Evolutionary conservation across 2,113 vertebrate genomes (phyloP), one percentile per base, ranked within the genome.

Genomic region (Lepus americanus): DNA sequence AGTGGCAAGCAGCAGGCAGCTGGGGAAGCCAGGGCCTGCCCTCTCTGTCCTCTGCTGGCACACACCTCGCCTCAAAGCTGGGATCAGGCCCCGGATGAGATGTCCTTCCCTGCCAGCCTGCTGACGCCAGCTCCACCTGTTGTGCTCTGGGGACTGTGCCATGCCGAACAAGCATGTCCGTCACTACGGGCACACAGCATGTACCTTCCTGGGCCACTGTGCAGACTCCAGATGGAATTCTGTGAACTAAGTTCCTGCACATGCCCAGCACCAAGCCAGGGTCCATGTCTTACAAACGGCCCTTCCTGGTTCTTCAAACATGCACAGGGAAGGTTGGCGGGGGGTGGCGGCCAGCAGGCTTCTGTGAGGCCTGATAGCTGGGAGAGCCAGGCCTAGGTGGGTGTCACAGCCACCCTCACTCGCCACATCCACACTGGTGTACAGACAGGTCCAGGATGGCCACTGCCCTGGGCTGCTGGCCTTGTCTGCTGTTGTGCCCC

Each of bases 401-500:
- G 49, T 64, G 61, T 79, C 61, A 79, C 13, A 89, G 19, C 20
- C 1, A 1, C 23, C 33, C 36, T 51, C 11, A 12, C 19, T 67
- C 31, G 6, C 19, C 44, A 5, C 36, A 20, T 14, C 84, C 22
- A 33, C 12, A 14, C 55, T 59, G 55, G 17, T 14, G 55, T 44
- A 36, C 4, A 17, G 23, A 59, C 76, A 20, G 3, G 7, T 44
- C 49, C 49, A 59, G 33, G 2, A 17, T 17, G 13, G 12, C 33
- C 72, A 14, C 98, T 98, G 80, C 99, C 99, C 98, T 98, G 98
- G 95, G 82, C 20, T 70, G 10, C 64, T 53, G n/a, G n/a, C 44
- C 33, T 3, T 49, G 19, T 66, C 25, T 3, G 1, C 27, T 55
- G 0, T 1, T 29, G 2, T 0, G 2, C 27, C 13, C 20, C 7